Evolutionary conservation across 1,140 invertebrate species (phyloP), one percentile per base, ranked within the genome.

Genomic region (Monomorium pharaonis): DNA sequence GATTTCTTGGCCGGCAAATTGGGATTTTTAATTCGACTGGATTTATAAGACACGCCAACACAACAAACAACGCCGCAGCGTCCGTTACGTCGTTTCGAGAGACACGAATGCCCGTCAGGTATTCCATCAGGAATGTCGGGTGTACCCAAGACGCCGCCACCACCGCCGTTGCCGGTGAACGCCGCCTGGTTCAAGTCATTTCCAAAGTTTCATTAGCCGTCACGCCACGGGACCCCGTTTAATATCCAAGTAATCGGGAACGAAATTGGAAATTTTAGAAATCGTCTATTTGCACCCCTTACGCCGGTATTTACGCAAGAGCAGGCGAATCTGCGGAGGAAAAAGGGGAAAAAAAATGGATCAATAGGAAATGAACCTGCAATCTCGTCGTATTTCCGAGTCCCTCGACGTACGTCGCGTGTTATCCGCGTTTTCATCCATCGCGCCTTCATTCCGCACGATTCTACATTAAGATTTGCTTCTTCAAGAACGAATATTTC

Each of bases 201-300:
- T 84, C 60, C 27, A 44, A 75, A 84, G 69, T 84, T 84, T 84
- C 72, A 84, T 84, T 75, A 84, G n/a, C 80, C 72, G 69, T 75
- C 80, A 60, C 69, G 80, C 14, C 54, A 47, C 24, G 67, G 42
- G 42, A 7, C 27, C 75, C 54, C 44, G 49, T 75, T 47, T 84
- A 84, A 84, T 84, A 80, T 47, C 80, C 12, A 27, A 49, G 69
- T 84, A 47, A 84, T 60, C 30, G 67, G 37, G 54, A 60, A 74
- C 37, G 54, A 84, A 84, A 58, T 44, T 37, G 37, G 30, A n/a
- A 74, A 47, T 60, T 72, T 84, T 60, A 47, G 24, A 74, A 74
- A 83, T 74, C 56, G 42, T 42, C 24, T 56, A 42, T 33, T 78
- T 65, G 78, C 37, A 74, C 44, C 44, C 27, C n/a, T n/a, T n/a